phyloP scores from a whole-genome alignment of 2,113 vertebrate genomes.

The Sturnus vulgaris region DNA sequence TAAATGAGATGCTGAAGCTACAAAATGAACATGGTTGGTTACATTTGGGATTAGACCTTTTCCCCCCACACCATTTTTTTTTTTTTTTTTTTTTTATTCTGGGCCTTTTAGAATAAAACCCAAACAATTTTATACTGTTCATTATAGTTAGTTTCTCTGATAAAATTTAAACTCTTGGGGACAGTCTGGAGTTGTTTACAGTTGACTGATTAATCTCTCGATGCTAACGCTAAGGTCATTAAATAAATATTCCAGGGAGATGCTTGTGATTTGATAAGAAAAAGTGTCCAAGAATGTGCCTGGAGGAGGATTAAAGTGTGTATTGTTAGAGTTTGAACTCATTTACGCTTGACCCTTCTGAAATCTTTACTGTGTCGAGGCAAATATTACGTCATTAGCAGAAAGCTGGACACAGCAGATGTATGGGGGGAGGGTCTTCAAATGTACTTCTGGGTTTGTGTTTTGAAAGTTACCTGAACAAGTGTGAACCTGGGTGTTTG shows the following conservation, averaged over 20 bases:
- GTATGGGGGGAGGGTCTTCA: neutral
- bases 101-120: neutral
- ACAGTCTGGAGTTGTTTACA: conserved; percentile 1
- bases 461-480: neutral
- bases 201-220: neutral
- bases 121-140: neutral
- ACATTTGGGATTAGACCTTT: neutral
- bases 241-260: conserved; percentile 8
- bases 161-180: neutral
- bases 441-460: neutral
- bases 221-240: neutral
- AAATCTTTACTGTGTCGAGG: neutral
- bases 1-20: neutral
- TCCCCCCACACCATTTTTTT: fast-evolving
- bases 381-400: neutral
- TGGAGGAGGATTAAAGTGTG: neutral
- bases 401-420: neutral
- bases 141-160: neutral
- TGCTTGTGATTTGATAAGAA: neutral
- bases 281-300: neutral
- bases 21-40: neutral
- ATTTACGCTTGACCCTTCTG: neutral
- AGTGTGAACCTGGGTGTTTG: neutral
- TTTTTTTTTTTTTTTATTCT: neutral
- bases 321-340: neutral